Base-by-base conservation (phyloP, 2,113 vertebrate genomes). In the Todiramphus saurophagus region DNA sequence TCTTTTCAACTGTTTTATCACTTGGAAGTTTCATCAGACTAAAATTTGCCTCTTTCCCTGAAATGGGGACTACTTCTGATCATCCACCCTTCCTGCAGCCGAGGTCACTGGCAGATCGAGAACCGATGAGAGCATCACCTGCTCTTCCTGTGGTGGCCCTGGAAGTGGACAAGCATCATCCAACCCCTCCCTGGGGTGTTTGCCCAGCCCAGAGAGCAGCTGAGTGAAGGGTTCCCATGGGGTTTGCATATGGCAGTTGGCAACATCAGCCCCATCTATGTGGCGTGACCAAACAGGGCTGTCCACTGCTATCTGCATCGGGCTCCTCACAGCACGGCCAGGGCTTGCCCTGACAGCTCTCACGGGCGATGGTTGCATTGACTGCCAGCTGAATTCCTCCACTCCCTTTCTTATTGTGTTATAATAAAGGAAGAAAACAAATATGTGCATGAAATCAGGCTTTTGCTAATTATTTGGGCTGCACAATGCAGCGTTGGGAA, bases 331-430 rank as follows among this genome's bases (percentile, higher is more conserved):
- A 46, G 90, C 94, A 84, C 1, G 19, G 88, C 75, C 58, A 31
- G 82, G 67, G 58, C 87, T 96, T 96, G 96, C 85, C 97, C 93
- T 46, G 82, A 96, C 96, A 97, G 97, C 10, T 9, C 94, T 97
- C 92, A 20, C 20, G 92, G 96, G 95, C 0, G 1, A 64, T 68
- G 67, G 63, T 48, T 94, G 80, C 74, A 8, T 69, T 97, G 94
- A 78, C 94, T 97, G 95, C 95, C 62, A 67, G 77, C 94, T 17
- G 64, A 97, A 94, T 79, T 92, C 90, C 83, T 56, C 73, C 20
- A 1, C 33, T 73, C 80, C 77, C 73, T 85, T 63, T 72, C 76
- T 81, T 82, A 78, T 19, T 82, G 39, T 78, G 7, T 64, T 74
- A 39, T 23, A 59, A 76, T 41, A 89, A 85, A 73, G 43, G 75